Percentiles rank a stretch among this genome's conserved stretches.
Evolutionary conservation across 1,140 invertebrate genomes (phyloP).

Genomic region (Geopemphigus sp.): DNA sequence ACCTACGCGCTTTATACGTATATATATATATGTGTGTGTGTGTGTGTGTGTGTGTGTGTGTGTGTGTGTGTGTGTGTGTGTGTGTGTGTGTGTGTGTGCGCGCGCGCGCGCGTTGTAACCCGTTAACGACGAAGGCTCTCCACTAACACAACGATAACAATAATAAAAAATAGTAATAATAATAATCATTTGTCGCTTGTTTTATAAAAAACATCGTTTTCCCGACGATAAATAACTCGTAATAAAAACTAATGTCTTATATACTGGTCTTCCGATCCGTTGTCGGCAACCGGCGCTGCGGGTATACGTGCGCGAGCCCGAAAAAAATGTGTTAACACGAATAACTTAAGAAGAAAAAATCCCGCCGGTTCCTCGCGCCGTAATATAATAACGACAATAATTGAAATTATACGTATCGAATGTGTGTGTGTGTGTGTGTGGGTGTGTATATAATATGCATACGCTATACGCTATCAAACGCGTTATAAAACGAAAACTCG

Average conservation of each 20-base stretch:
- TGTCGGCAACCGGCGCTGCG: background rate
- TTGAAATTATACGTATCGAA: no score
- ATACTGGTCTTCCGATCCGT: conserved; percentile 2
- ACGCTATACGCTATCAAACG: no score
- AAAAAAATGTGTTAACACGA: conserved; percentile 32
- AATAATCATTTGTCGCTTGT: conserved; percentile 31
- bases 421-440: no score
- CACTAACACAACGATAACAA: background rate
- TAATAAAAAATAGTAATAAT: conserved; percentile 2
- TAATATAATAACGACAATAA: no score
- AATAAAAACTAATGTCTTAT: conserved; percentile 15
- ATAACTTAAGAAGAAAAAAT: background rate
- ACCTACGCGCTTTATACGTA: background rate
- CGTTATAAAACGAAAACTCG: no score
- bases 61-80: no score
- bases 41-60: no score
- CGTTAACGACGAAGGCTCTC: background rate
- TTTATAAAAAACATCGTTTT: conserved; percentile 7
- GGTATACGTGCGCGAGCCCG: background rate
- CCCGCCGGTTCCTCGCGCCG: no score
- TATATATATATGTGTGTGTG: no score
- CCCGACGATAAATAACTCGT: conserved; percentile 32
- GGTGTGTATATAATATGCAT: no score
- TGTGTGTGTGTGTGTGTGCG: no score
- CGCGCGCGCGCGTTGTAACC: background rate